Percentiles rank a stretch among this genome's conserved stretches.
These are phyloP conservation scores for Thecocarcelia acutangulata DNA, from an alignment of 2,888 invertebrate genomes.

Conservation along the genomic window DNA sequence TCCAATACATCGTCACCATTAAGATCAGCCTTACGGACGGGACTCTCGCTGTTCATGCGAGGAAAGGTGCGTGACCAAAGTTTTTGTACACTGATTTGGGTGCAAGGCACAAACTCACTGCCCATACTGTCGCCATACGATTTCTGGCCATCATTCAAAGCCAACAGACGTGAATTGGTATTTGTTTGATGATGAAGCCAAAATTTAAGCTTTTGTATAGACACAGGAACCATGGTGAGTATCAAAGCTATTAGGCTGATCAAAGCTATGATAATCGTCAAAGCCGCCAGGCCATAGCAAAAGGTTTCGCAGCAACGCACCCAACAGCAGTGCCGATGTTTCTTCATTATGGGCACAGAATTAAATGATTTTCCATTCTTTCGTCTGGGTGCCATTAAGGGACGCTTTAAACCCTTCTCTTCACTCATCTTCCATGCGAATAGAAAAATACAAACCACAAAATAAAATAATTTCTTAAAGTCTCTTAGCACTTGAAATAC, in stretches of 20 bases:
- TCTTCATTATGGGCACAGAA: slow-evolving; percentile 83
- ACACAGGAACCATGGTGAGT: slow-evolving; percentile 85
- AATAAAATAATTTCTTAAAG: not conserved
- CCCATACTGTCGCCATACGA: slow-evolving; percentile 75
- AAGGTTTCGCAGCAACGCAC: slow-evolving; percentile 84
- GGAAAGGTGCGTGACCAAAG: slow-evolving; percentile 87
- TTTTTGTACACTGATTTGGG: slow-evolving; percentile 80
- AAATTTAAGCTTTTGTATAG: slow-evolving; percentile 84
- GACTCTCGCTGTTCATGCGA: slow-evolving; percentile 88
- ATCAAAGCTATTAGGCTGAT: slow-evolving; percentile 85
- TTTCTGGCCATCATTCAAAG: slow-evolving; percentile 56
- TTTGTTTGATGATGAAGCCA: slow-evolving; percentile 82
- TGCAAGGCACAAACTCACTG: slow-evolving; percentile 80
- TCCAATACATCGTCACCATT: slow-evolving; percentile 88
- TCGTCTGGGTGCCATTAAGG: slow-evolving; percentile 88
- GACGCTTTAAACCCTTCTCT: slow-evolving; percentile 87
- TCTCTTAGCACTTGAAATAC: slow-evolving; percentile 73
- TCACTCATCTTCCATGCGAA: slow-evolving; percentile 84
- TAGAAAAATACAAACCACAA: not conserved
- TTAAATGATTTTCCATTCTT: slow-evolving; percentile 81
- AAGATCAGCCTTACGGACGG: slow-evolving; percentile 87
- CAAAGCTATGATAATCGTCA: slow-evolving; percentile 84
- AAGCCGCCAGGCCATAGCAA: slow-evolving; percentile 85
- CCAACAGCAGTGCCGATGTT: slow-evolving; percentile 82
- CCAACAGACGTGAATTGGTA: slow-evolving; percentile 65